phyloP scores from a whole-genome alignment of 2,113 vertebrate genomes.

The Hydrochoerus hydrochaeris region DNA sequence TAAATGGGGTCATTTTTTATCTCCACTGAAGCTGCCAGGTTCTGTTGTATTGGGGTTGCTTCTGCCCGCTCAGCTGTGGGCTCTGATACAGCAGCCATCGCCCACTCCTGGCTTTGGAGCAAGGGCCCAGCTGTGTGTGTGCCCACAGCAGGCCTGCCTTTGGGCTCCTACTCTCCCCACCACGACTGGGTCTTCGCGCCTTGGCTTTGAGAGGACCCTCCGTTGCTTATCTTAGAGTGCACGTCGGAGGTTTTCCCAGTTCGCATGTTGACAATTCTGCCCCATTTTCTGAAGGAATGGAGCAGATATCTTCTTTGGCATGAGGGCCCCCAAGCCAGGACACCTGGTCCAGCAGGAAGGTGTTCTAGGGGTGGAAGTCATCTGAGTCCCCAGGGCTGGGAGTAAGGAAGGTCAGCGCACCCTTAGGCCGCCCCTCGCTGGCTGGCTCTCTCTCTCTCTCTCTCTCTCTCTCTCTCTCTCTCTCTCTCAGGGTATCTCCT shows the following conservation, averaged over 20 bases:
- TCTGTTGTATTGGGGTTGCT: neutral
- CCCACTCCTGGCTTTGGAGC: neutral
- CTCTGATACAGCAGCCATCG: neutral
- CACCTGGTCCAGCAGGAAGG: neutral
- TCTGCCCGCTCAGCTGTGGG: neutral
- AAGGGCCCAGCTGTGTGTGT: neutral
- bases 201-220: neutral
- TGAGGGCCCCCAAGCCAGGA: neutral
- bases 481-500: slow-evolving; percentile 86
- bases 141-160: neutral
- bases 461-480: too few relatives aligned
- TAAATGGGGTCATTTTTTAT: slow-evolving; percentile 57
- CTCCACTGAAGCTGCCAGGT: slow-evolving; percentile 58
- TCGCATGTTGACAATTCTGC: neutral
- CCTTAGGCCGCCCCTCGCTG: too few relatives aligned
- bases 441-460: too few relatives aligned
- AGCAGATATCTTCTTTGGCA: neutral
- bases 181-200: too few relatives aligned
- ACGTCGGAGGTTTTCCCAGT: neutral
- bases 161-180: neutral
- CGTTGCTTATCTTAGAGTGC: neutral
- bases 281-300: neutral
- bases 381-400: neutral
- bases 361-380: too few relatives aligned
- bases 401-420: neutral